Evolutionary conservation across 2,797 vertebrate genomes (phyloP).

Genomic region (Fistularia tabacaria): DNA sequence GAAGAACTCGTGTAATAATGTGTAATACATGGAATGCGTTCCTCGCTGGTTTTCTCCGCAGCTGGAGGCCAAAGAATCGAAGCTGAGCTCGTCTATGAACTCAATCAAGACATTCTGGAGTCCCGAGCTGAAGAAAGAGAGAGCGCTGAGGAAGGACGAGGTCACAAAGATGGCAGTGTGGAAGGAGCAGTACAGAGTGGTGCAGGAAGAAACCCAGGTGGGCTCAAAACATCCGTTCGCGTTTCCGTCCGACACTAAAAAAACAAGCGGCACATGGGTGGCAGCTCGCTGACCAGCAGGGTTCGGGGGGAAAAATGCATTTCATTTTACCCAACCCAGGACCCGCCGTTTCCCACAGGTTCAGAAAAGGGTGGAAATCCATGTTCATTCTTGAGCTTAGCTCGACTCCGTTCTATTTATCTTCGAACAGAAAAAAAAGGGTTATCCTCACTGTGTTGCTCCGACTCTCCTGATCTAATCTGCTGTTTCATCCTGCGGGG

Average conservation of each 20-base stretch:
- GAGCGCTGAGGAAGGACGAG: slow-evolving; percentile 94
- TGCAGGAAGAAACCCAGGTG: slow-evolving; percentile 99
- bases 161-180: slow-evolving; percentile 94
- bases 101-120: slow-evolving; percentile 99
- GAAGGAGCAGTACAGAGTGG: slow-evolving; percentile 96
- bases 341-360: no score
- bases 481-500: background rate
- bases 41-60: slow-evolving; percentile 41
- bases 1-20: no score
- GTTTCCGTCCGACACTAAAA: no score
- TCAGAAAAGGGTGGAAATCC: no score
- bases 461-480: background rate
- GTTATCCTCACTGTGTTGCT: no score
- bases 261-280: no score
- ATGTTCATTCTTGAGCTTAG: no score
- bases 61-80: slow-evolving; percentile 96
- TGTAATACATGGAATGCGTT: background rate
- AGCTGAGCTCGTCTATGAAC: slow-evolving; percentile 98
- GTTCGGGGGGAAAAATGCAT: no score
- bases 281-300: no score
- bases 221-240: slow-evolving; percentile 21
- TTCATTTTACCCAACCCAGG: no score
- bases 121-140: slow-evolving; percentile 96
- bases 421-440: no score
- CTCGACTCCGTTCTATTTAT: no score